These are phyloP conservation scores for Sterna hirundo DNA, from an alignment of 2,113 vertebrate species.

Conservation along the genomic window DNA sequence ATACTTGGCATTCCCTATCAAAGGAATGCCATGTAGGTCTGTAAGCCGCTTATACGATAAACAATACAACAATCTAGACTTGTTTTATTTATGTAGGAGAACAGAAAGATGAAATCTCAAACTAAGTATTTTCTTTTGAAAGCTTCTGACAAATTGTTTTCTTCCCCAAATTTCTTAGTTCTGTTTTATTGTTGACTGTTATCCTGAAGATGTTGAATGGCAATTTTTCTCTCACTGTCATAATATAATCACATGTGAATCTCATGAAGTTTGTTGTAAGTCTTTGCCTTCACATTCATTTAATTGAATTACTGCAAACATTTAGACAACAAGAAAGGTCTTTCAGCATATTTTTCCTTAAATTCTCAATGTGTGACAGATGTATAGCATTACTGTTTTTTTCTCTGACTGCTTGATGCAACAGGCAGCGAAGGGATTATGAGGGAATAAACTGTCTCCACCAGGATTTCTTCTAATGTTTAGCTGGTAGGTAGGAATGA, in stretches of 20 bases:
- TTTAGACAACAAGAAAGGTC: background rate
- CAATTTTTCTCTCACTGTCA: background rate
- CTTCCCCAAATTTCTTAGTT: background rate
- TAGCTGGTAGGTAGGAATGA: background rate
- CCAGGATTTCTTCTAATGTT: background rate
- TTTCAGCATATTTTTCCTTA: background rate
- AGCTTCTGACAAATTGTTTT: background rate
- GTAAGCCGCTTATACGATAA: background rate
- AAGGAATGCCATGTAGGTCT: background rate
- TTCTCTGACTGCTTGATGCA: background rate
- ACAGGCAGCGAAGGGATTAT: background rate
- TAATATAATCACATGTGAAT: background rate
- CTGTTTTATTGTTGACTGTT: background rate
- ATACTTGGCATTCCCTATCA: background rate
- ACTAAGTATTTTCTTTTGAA: background rate
- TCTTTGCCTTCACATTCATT: background rate
- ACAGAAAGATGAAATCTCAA: background rate
- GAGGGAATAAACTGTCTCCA: background rate
- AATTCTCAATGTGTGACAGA: background rate
- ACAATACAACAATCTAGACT: background rate
- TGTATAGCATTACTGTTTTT: background rate
- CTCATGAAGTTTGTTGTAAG: background rate
- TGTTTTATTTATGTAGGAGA: background rate
- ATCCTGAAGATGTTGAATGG: background rate
- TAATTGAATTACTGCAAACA: background rate